Percentiles rank a stretch among this genome's conserved stretches.
phyloP scores from a whole-genome alignment of 2,113 vertebrate genomes.

The human region GRCh38 chr18:22094001-22094500 shows the following conservation, averaged over 20 bases:
- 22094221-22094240: background rate
- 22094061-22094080: background rate
- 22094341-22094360: background rate
- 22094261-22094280: background rate
- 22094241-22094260: conserved; percentile 52
- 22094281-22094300: background rate
- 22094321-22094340: background rate
- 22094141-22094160: background rate
- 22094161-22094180: background rate
- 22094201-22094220: conserved; percentile 26
- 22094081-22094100: background rate
- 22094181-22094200: background rate
- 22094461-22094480: background rate
- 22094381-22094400: too few species aligned
- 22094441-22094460: background rate
- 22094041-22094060: conserved; percentile 29
- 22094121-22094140: background rate
- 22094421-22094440: background rate
- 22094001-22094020: conserved; percentile 9
- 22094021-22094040: background rate
- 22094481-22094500: background rate
- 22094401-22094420: background rate
- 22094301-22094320: background rate
- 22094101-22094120: fast-evolving
- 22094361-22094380: background rate